A percentile compares a stretch with the other conserved stretches of the same genome.
These are phyloP conservation scores for Drosophila dunni DNA, from an alignment of 1,140 invertebrate species.

Conservation along the genomic window DNA sequence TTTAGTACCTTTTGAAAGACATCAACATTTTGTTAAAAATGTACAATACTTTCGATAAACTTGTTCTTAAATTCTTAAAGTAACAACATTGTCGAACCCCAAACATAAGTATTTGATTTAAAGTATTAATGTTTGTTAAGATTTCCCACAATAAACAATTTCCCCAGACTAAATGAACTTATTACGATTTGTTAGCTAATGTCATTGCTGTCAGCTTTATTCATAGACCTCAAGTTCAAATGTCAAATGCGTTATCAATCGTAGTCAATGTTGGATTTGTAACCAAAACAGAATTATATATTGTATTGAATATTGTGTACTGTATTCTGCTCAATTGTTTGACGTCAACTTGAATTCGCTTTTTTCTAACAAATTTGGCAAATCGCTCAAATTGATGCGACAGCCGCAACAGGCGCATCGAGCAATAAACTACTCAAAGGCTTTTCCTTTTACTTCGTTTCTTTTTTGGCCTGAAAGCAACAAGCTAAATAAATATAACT, in stretches of 20 bases:
- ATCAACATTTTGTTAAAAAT: no score
- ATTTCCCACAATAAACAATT: no score
- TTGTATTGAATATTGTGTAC: background rate
- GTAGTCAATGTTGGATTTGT: conserved; percentile 22
- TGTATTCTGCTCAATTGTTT: conserved; percentile 34
- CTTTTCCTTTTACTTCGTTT: conserved; percentile 8
- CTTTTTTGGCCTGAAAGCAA: conserved; percentile 26
- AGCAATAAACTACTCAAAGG: conserved; percentile 46
- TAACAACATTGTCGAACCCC: no score
- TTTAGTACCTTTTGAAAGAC: no score
- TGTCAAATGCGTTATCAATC: conserved; percentile 15
- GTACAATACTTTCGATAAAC: no score
- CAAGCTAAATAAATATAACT: conserved; percentile 50
- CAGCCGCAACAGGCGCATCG: conserved; percentile 20
- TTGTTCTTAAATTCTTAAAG: no score
- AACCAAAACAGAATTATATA: conserved; percentile 32
- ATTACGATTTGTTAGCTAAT: no score
- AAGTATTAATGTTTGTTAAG: no score
- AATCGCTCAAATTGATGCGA: conserved; percentile 44
- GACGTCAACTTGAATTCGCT: conserved; percentile 31
- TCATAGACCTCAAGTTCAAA: conserved; percentile 18
- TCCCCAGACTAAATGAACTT: no score
- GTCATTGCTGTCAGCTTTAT: conserved; percentile 3
- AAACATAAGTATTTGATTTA: no score
- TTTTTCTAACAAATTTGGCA: conserved; percentile 34